These are phyloP conservation scores for Drosophila kanekoi DNA, from an alignment of 2,888 invertebrate genomes.

Conservation along the genomic window DNA sequence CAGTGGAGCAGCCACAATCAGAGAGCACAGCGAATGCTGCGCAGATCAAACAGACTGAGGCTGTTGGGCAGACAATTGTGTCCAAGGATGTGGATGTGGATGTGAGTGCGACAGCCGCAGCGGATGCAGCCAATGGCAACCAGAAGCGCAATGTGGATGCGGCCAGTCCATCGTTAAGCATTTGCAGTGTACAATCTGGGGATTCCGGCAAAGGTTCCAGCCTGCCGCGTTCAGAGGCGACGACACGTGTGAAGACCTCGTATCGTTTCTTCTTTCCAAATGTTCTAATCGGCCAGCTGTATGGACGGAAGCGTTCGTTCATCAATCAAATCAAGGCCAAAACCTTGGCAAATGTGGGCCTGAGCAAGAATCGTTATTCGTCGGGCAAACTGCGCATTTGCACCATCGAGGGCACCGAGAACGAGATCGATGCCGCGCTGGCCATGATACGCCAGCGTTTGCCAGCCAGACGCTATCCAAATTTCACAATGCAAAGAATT, in stretches of 20 bases:
- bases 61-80: conserved; percentile 26
- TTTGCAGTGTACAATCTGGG: conserved; percentile 84
- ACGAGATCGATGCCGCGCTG: conserved; percentile 92
- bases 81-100: conserved; percentile 28
- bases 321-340: conserved; percentile 92
- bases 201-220: conserved; percentile 85
- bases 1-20: conserved; percentile 16
- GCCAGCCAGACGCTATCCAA: conserved; percentile 92
- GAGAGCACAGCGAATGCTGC: not conserved
- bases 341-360: conserved; percentile 91
- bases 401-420: conserved; percentile 91
- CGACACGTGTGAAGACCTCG: conserved; percentile 75
- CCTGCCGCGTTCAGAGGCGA: conserved; percentile 82
- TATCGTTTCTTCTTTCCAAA: conserved; percentile 91
- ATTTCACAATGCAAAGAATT: conserved; percentile 88
- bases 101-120: conserved; percentile 10
- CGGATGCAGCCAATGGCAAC: conserved; percentile 44
- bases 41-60: conserved; percentile 38
- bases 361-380: conserved; percentile 90
- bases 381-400: conserved; percentile 91
- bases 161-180: conserved; percentile 89
- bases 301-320: conserved; percentile 93
- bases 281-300: conserved; percentile 92
- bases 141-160: conserved; percentile 81
- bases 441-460: conserved; percentile 94